phyloP scores from a whole-genome alignment of 2,113 vertebrate species.

The Macheiramphus alcinus region DNA sequence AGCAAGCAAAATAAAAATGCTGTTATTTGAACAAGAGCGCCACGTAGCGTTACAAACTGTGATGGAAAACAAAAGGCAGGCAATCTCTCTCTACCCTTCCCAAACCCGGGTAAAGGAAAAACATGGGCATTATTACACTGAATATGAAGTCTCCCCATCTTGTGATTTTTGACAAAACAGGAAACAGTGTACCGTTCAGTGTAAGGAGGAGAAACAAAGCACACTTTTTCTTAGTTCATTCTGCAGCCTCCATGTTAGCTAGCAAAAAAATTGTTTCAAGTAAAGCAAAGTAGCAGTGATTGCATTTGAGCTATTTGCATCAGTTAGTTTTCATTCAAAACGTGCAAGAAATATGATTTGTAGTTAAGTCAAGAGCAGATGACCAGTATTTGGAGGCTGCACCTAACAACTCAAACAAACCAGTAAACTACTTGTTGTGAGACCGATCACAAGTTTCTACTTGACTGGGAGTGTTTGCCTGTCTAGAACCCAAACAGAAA shows the following conservation, averaged over 20 bases:
- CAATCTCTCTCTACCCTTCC: rapidly evolving
- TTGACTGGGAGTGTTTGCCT: background rate
- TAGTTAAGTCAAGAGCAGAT: background rate
- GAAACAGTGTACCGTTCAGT: rapidly evolving
- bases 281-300: background rate
- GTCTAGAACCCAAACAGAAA: background rate
- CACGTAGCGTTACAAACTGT: background rate
- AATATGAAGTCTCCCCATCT: background rate
- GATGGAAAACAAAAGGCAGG: background rate
- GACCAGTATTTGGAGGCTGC: background rate
- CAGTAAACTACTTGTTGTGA: background rate
- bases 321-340: background rate
- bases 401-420: background rate
- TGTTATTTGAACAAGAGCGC: constrained; percentile 20
- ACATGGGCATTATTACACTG: rapidly evolving
- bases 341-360: background rate
- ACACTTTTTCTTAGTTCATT: background rate
- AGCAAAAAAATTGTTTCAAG: background rate
- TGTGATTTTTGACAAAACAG: background rate
- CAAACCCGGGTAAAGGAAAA: background rate
- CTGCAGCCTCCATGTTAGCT: background rate
- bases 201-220: background rate
- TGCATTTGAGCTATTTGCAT: background rate
- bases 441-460: background rate
- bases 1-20: background rate